phyloP scores from a whole-genome alignment of 2,888 invertebrate species.

The Melikaiella ostensackeni region DNA sequence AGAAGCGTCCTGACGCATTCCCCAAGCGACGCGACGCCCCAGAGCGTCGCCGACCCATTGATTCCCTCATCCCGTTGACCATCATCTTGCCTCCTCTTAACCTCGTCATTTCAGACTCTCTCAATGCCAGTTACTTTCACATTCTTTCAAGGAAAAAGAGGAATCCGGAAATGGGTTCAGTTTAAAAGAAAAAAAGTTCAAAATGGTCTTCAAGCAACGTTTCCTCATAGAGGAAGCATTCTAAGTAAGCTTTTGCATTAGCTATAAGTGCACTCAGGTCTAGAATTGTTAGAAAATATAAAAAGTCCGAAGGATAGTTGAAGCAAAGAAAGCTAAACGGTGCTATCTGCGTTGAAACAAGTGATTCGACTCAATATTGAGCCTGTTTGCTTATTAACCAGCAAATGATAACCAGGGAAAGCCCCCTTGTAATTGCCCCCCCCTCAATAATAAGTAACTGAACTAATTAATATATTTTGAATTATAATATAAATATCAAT shows the following conservation, averaged over 20 bases:
- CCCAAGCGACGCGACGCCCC: conserved; percentile 64
- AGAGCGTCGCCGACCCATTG: conserved; percentile 68
- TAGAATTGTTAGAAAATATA: background rate
- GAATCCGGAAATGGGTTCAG: conserved; percentile 14
- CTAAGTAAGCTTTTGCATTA: conserved; percentile 14
- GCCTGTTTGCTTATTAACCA: no score
- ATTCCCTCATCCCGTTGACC: conserved; percentile 58
- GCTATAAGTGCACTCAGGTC: conserved; percentile 3
- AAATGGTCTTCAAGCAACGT: conserved; percentile 6
- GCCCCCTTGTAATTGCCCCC: no score
- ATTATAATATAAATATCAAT: no score
- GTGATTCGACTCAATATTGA: no score
- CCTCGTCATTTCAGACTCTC: background rate
- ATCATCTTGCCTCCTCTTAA: conserved; percentile 37
- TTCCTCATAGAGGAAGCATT: conserved; percentile 18
- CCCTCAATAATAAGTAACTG: no score
- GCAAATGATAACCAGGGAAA: no score
- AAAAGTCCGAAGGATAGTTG: background rate
- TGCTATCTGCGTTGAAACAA: no score
- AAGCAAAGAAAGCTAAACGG: no score
- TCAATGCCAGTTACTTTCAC: background rate
- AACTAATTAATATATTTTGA: no score
- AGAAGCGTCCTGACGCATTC: conserved; percentile 63
- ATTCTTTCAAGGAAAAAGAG: background rate
- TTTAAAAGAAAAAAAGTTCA: background rate